phyloP scores from a whole-genome alignment of 2,797 vertebrate genomes.

The Telmatherina bonti region DNA sequence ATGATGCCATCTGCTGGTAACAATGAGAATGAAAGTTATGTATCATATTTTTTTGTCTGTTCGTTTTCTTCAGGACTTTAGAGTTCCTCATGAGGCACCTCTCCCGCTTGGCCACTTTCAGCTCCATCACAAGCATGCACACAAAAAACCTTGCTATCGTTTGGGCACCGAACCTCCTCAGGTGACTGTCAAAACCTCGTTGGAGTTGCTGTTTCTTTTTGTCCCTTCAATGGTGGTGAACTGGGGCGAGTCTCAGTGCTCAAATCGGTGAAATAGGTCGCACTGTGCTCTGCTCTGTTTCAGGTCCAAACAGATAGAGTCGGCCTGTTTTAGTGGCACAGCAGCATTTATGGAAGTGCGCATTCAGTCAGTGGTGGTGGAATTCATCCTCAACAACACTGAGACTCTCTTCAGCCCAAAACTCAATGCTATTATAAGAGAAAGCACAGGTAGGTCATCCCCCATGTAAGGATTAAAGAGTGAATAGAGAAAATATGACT shows the following conservation, averaged over 20 bases:
- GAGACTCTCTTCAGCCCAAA: conserved; percentile 95
- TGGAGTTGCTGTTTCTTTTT: conserved; percentile 12
- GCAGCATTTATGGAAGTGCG: conserved; percentile 99
- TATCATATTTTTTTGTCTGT: conserved; percentile 7
- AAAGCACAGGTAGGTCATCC: conserved; percentile 87
- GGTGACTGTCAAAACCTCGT: conserved; percentile 74
- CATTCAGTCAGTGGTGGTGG: conserved; percentile 98
- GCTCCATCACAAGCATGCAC: conserved; percentile 97
- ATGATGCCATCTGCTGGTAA: conserved; percentile 44
- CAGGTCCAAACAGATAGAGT: conserved; percentile 98
- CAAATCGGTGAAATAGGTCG: conserved; percentile 59
- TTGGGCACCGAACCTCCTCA: conserved; percentile 97
- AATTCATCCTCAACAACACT: conserved; percentile 97
- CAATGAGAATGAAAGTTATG: conserved; percentile 10
- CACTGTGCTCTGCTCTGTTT: conserved; percentile 57
- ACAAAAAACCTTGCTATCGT: conserved; percentile 98
- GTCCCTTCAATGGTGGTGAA: conserved; percentile 49
- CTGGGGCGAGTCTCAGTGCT: conserved; percentile 63
- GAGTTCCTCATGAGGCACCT: conserved; percentile 98
- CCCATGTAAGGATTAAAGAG: not conserved
- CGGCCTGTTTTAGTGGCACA: conserved; percentile 95
- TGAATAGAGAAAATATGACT: not conserved
- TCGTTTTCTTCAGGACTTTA: conserved; percentile 86
- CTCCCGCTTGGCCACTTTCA: conserved; percentile 94
- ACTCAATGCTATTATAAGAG: conserved; percentile 92